Evolutionary conservation across 2,797 vertebrate species (phyloP).

Genomic region (Percopsis omiscomaycus): DNA sequence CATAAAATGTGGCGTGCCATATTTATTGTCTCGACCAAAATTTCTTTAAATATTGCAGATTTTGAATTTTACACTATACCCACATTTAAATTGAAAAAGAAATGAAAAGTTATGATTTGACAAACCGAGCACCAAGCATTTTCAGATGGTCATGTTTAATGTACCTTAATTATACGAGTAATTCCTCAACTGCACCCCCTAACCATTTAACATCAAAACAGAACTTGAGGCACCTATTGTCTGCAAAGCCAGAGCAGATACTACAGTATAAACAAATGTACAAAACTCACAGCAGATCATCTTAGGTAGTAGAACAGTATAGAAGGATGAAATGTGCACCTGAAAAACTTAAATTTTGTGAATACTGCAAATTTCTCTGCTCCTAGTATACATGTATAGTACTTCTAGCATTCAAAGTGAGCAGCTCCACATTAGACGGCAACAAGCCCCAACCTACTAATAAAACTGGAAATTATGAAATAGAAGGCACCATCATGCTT

Average conservation of each 20-base stretch:
- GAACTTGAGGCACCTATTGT: conserved; percentile 66
- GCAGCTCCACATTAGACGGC: conserved; percentile 53
- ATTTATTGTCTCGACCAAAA: not conserved
- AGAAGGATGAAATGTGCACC: conserved; percentile 62
- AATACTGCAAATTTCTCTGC: conserved; percentile 66
- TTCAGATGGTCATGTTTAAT: conserved; percentile 49
- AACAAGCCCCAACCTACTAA: conserved; percentile 74
- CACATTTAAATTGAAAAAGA: conserved; percentile 12
- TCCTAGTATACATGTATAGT: conserved; percentile 49
- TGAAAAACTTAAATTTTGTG: conserved; percentile 50
- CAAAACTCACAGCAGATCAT: conserved; percentile 74
- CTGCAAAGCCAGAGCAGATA: conserved; percentile 62
- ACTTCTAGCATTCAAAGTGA: conserved; percentile 50
- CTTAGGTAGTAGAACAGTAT: conserved; percentile 69
- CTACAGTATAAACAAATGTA: conserved; percentile 69
- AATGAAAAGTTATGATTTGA: conserved; percentile 23
- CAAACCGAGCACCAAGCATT: conserved; percentile 45
- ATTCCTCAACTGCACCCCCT: conserved; percentile 53
- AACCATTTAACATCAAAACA: conserved; percentile 49
- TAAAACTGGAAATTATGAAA: conserved; percentile 91
- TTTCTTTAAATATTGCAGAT: conserved; percentile 15
- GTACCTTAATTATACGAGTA: conserved; percentile 52
- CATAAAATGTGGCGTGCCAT: conserved; percentile 14
- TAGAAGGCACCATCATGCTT: conserved; percentile 97
- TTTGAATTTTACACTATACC: not conserved